Evolutionary conservation across 1,140 invertebrate genomes (phyloP), one percentile per base, ranked within the genome.

Genomic region (Pygmarrhopalites habei): DNA sequence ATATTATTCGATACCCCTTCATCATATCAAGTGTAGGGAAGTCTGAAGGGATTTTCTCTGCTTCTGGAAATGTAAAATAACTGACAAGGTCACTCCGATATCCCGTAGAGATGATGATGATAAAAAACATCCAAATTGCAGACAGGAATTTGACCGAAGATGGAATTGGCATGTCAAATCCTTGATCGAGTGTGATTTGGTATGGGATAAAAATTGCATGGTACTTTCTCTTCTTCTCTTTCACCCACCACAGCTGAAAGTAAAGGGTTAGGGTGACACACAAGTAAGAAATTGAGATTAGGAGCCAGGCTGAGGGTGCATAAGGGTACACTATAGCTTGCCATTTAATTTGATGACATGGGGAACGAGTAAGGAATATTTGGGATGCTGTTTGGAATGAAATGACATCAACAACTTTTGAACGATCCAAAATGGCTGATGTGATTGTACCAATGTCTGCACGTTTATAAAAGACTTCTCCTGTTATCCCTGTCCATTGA

Each of bases 101-200:
- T 1, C 32, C 52, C 26, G 60, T 65, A 15, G 35, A 49, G 2
- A 68, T 51, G 23, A 61, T 61, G 2, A 64, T 7, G 2, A 58
- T 35, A 46, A 62, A 68, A 10, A 64, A n/a, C 60, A 68, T 53
- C 62, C 62, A 68, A 23, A 68, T 23, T n/a, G 58, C 28, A 35
- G 62, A 44, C 5, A 68, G 14, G 0, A 58, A 43, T 58, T 68
- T 64, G 23, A 53, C 55, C 25, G 21, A 26, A 14, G 21, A 19
- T 19, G 66, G 66, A 49, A 68, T 58, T 2, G 14, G 30, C 1
- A n/a, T 51, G 19, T 60, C 25, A 0, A 64, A 39, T 14, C 58
- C 59, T 60, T 68, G 66, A 0, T 59, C 30, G 21, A 68, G 2
- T 3, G 29, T 17, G 1, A 65, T 52, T 46, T 29, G 62, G 35